Conservation (phyloP, 2,888 invertebrate species). For the Pecten maximus region DNA sequence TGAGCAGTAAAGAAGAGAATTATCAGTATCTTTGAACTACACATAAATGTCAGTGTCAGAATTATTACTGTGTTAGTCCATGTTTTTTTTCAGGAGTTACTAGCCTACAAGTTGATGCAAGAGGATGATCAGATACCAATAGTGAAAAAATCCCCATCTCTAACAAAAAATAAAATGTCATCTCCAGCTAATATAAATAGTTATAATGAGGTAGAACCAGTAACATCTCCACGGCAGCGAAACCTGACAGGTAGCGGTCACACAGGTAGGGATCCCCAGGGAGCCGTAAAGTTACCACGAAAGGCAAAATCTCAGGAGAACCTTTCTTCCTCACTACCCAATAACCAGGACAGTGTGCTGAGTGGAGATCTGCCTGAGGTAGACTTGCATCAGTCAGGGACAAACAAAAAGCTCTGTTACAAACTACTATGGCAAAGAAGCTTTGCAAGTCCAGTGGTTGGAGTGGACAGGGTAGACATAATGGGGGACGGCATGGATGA, state of each 20-base stretch:
- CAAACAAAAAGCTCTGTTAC: conserved; percentile 54
- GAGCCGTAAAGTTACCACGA: conserved; percentile 48
- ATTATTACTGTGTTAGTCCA: no score
- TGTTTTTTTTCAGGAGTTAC: conserved; percentile 70
- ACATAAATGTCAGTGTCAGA: no score
- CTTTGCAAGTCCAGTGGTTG: conserved; percentile 86
- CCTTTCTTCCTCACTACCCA: conserved; percentile 50
- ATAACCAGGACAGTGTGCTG: background rate
- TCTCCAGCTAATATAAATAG: background rate
- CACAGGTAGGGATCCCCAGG: conserved; percentile 40
- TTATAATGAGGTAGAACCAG: background rate
- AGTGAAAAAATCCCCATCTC: background rate
- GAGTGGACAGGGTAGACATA: conserved; percentile 86
- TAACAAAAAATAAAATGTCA: background rate
- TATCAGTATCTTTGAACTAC: no score
- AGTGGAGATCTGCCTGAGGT: background rate
- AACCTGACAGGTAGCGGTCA: conserved; percentile 59
- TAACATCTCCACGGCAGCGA: conserved; percentile 46
- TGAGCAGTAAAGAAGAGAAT: no score
- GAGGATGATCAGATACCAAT: conserved; percentile 27
- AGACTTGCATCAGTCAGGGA: background rate
- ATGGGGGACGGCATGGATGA: conserved; percentile 88
- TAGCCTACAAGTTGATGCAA: conserved; percentile 75
- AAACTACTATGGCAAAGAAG: conserved; percentile 83
- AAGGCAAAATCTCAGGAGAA: conserved; percentile 72